Base-by-base conservation (phyloP, 2,797 vertebrate species). In the Diglossa cyanea region DNA sequence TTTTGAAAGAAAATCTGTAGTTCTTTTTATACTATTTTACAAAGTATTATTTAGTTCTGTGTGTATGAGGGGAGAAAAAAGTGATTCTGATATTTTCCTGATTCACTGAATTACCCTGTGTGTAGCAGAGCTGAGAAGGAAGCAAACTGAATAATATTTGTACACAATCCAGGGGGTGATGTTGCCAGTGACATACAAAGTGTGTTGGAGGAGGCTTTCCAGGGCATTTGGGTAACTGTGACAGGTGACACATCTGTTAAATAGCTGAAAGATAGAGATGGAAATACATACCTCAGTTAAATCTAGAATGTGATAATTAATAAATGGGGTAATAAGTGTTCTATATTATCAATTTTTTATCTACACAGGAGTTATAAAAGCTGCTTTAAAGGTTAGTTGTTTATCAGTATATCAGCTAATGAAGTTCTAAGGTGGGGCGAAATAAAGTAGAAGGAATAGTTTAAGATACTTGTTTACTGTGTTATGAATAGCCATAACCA, bases 281-380 rank as follows among this genome's bases (percentile, higher is more conserved):
- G 23, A 92, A 88, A 91, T 79, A 53, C 24, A 47, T 58, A 48
- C 10, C 30, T 96, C n/a, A 63, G 71, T 40, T 68, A 88, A 92
- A 88, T 78, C 13, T 33, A 40, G 63, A 48, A 47, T 30, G 13
- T 31, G 31, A 48, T 87, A 62, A 84, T n/a, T 79, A 75, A 42
- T 45, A 66, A 57, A 48, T 66, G 3, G 42, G 10, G 13, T 47
- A 45, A 4, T 39, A 45, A 73, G 3, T 31, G 11, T 73, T 68
- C 5, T 44, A 7, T 67, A 11, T 35, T 17, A 51, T 51, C 50
- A 62, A n/a, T 66, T 26, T 48, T 48, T 66, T 72, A 19, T 15
- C 17, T 66, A 28, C n/a, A 65, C 26, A 70, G 58, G 23, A 81
- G 67, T 54, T 77, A 16, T 17, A 57, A 60, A 88, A 86, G 9